phyloP scores from a whole-genome alignment of 2,113 vertebrate genomes.

The Mus spicilegus region DNA sequence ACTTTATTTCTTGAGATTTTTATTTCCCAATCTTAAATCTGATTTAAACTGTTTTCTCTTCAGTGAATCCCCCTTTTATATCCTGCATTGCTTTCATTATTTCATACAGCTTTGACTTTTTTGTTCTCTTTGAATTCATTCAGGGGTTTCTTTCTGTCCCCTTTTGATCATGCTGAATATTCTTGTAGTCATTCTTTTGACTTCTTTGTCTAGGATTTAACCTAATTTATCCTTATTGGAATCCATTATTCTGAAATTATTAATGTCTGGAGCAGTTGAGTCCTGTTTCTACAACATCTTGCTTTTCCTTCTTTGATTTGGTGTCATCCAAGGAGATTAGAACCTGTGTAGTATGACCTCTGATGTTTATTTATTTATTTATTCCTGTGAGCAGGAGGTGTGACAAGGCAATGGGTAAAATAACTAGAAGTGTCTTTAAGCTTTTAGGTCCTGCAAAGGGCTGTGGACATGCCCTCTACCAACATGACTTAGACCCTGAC shows the following conservation, averaged over 20 bases:
- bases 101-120: background rate
- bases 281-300: background rate
- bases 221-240: background rate
- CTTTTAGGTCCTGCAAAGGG: background rate
- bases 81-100: background rate
- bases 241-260: background rate
- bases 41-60: background rate
- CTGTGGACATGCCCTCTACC: background rate
- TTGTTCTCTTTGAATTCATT: background rate
- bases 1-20: background rate
- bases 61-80: background rate
- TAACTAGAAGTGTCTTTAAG: background rate
- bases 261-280: background rate
- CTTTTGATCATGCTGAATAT: background rate
- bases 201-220: background rate
- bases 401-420: background rate
- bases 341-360: background rate
- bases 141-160: background rate
- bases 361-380: background rate
- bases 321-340: background rate
- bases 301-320: background rate
- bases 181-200: background rate
- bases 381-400: background rate
- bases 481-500: background rate
- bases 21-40: background rate